A percentile compares a stretch with the other conserved stretches of the same genome.
phyloP scores from a whole-genome alignment of 2,113 vertebrate species.

The Astur gentilis region DNA sequence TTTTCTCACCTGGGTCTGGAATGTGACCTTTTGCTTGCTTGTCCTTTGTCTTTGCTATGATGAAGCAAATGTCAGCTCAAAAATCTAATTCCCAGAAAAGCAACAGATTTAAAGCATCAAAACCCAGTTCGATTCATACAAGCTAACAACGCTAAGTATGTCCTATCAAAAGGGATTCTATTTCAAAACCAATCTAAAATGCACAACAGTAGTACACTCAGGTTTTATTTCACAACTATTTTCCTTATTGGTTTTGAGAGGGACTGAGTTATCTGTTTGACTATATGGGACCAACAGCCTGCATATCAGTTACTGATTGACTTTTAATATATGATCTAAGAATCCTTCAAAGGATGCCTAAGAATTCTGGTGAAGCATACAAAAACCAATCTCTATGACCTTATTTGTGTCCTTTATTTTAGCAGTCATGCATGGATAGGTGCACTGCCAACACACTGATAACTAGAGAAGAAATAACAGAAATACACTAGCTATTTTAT shows the following conservation, averaged over 20 bases:
- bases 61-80: neutral
- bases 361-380: neutral
- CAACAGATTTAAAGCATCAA: neutral
- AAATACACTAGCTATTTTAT: neutral
- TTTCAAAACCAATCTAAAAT: neutral
- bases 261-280: neutral
- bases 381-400: neutral
- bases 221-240: neutral
- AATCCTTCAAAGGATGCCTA: neutral
- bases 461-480: neutral
- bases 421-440: neutral
- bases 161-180: neutral
- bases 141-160: neutral
- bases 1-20: neutral
- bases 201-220: no score
- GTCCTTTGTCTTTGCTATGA: neutral
- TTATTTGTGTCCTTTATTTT: neutral
- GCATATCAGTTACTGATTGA: neutral
- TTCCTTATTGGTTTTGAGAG: neutral
- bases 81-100: neutral
- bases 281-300: neutral
- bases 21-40: neutral
- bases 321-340: neutral
- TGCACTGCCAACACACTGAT: neutral
- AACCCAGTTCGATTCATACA: neutral